Base-by-base conservation (phyloP, 2,888 invertebrate genomes). In the Drosophila bunnanda region DNA sequence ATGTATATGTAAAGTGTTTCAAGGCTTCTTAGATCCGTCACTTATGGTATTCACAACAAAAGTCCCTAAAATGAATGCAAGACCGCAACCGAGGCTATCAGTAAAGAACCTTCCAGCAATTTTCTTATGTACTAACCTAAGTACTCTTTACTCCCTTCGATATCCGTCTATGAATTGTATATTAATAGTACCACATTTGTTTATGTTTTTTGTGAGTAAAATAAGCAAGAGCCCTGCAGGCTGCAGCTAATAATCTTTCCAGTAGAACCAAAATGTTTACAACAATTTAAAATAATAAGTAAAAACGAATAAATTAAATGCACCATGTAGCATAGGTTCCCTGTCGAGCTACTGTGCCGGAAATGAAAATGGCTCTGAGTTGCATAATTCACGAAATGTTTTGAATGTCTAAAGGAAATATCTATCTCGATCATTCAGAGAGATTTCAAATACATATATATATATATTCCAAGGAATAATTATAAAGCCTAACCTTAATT, bases 81-180 rank as follows among this genome's bases (percentile, higher is more conserved):
- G 66, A 56, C 52, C 20, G 61, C 55, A 80, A 78, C 76, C 75
- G 66, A 77, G 77, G 86, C 90, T 91, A 88, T 90, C 90, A 90
- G 90, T 89, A 83, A 80, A 77, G 78, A 87, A 89, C 90, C 89
- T 91, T 90, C 90, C 90, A 89, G 65, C 75, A 25, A 55, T 20
- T 70, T 67, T 67, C 66, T 15, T 68, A 38, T 12, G 43, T 53
- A 68, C 68, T 67, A 28, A 15, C 28, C 68, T 36, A 60, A 32
- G 50, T 41, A 70, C 50, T 59, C 39, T 55, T 56, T 48, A 55
- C 56, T 69, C 32, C 46, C 46, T 67, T 56, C 71, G 34, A 48
- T 38, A 73, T 73, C 44, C 66, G 56, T 48, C 70, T 69, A 69
- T 46, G 39, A 69, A 46, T 46, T 39, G 39, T 55, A 69, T 34